These are phyloP conservation scores for Heliangelus exortis DNA, from an alignment of 2,797 vertebrate genomes.

Conservation along the genomic window DNA sequence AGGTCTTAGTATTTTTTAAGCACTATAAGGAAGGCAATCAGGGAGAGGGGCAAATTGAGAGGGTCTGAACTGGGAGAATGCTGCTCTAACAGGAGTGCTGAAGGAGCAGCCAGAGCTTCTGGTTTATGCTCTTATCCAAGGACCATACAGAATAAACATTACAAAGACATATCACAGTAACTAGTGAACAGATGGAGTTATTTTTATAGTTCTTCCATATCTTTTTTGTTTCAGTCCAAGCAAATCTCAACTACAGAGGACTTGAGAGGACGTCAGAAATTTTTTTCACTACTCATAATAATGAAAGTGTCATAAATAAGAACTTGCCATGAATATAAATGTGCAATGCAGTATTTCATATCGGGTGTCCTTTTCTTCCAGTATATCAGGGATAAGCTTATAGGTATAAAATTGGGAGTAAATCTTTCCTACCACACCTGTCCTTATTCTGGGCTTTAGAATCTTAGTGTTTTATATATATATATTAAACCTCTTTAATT, in stretches of 20 bases:
- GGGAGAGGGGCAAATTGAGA: not conserved
- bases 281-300: not conserved
- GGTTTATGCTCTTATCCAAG: not conserved
- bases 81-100: not conserved
- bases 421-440: not conserved
- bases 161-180: not conserved
- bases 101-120: not conserved
- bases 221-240: conserved; percentile 32
- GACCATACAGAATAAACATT: not conserved
- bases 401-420: not conserved
- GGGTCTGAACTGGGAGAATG: not conserved
- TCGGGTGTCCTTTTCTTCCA: not conserved
- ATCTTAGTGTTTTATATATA: not conserved
- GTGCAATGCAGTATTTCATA: not conserved
- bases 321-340: not conserved
- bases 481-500: not conserved
- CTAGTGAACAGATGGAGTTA: conserved; percentile 2
- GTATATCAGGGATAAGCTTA: not conserved
- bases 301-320: not conserved
- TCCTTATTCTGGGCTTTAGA: not conserved
- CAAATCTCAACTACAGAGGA: not conserved
- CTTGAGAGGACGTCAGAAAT: not conserved
- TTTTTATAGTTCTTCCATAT: conserved; percentile 13
- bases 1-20: not conserved
- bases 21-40: not conserved